Evolutionary conservation across 2,888 invertebrate genomes (phyloP).

Genomic region (Lasioglossum malachurum): DNA sequence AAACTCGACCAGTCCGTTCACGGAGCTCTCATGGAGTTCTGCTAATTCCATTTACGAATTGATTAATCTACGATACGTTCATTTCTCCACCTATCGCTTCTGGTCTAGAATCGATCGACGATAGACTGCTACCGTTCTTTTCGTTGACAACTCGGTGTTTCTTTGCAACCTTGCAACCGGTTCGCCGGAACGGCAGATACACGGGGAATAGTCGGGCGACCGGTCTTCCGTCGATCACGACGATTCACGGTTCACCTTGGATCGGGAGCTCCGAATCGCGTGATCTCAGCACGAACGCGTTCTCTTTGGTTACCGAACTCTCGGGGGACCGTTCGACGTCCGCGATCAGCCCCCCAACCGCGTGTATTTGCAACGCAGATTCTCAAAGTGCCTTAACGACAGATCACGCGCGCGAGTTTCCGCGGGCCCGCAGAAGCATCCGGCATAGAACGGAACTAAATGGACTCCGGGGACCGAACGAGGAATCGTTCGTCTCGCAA

Average conservation of each 20-base stretch:
- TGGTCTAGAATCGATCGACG: background rate
- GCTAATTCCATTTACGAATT: background rate
- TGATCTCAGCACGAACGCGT: background rate
- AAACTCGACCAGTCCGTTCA: background rate
- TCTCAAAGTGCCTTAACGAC: slow-evolving; percentile 71
- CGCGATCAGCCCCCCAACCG: background rate
- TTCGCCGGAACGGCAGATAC: background rate
- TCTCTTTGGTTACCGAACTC: background rate
- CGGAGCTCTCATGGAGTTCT: background rate
- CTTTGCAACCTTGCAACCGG: background rate
- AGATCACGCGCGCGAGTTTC: slow-evolving; percentile 59
- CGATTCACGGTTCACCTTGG: background rate
- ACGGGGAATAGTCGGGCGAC: background rate
- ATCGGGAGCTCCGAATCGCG: background rate
- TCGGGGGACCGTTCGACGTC: background rate
- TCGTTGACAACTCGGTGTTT: background rate
- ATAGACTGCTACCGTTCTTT: background rate
- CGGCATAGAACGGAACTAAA: background rate
- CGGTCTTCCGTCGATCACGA: background rate
- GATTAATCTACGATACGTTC: too few species aligned
- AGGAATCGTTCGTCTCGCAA: background rate
- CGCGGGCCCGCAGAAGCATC: background rate
- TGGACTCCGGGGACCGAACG: background rate
- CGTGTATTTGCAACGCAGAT: slow-evolving; percentile 60
- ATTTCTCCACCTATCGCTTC: background rate